phyloP scores from a whole-genome alignment of 1,140 invertebrate genomes.

The Sarcophaga bullata region DNA sequence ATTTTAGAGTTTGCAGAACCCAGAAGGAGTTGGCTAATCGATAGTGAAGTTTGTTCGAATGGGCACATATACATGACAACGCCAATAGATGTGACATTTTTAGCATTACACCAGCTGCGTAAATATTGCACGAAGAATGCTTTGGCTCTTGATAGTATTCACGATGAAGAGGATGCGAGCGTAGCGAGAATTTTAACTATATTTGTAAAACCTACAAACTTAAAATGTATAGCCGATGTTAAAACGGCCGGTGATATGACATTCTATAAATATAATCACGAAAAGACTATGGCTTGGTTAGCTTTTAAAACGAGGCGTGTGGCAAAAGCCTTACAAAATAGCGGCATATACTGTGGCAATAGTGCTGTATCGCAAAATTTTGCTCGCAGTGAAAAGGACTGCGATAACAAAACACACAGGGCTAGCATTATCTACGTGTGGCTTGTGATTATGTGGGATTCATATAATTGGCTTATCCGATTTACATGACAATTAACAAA shows the following conservation, averaged over 20 bases:
- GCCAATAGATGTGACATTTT: constrained; percentile 78
- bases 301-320: constrained; percentile 74
- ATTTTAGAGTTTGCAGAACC: constrained; percentile 75
- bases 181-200: constrained; percentile 51
- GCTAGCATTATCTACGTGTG: constrained; percentile 61
- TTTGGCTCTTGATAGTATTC: constrained; percentile 76
- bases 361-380: constrained; percentile 78
- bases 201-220: constrained; percentile 44
- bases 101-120: constrained; percentile 72
- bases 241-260: constrained; percentile 71
- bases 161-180: constrained; percentile 53
- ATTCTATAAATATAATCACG: constrained; percentile 82
- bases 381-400: constrained; percentile 71
- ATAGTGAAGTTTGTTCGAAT: constrained; percentile 78
- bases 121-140: constrained; percentile 70
- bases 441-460: constrained; percentile 58
- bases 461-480: constrained; percentile 56
- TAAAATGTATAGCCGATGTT: constrained; percentile 53
- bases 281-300: constrained; percentile 79
- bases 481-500: constrained; percentile 52
- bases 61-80: constrained; percentile 77
- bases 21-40: constrained; percentile 77
- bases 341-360: constrained; percentile 76
- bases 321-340: constrained; percentile 72
- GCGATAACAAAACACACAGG: constrained; percentile 60